phyloP scores from a whole-genome alignment of 2,797 vertebrate species.

The Myotis daubentonii region DNA sequence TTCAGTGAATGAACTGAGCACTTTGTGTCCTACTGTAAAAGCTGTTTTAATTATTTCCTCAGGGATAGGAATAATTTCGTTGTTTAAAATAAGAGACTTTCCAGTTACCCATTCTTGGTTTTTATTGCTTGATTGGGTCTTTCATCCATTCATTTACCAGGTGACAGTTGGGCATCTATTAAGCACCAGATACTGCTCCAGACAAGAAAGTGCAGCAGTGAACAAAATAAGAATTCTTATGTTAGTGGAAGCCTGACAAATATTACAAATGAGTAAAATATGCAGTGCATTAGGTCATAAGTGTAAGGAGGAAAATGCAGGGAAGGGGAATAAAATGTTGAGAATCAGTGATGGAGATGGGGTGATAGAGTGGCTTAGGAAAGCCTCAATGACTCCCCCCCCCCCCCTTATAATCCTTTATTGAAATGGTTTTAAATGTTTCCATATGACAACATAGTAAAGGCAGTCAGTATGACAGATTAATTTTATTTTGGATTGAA shows the following conservation, averaged over 20 bases:
- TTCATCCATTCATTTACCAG: constrained; percentile 20
- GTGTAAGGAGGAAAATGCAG: not conserved
- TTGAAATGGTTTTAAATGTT: constrained; percentile 52
- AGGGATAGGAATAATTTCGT: not conserved
- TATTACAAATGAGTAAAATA: not conserved
- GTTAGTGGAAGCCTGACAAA: not conserved
- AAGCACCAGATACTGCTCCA: not conserved
- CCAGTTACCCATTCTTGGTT: not conserved
- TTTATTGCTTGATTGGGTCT: constrained; percentile 5
- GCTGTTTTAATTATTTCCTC: not conserved
- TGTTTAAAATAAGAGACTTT: constrained; percentile 34
- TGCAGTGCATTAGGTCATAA: not conserved
- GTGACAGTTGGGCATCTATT: not conserved
- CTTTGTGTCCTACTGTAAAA: not conserved
- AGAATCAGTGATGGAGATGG: not conserved
- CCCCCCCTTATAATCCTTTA: constrained; percentile 60
- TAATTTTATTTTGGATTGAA: constrained; percentile 27
- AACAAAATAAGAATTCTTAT: not conserved
- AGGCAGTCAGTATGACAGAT: not conserved
- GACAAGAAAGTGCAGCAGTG: not conserved
- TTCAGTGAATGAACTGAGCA: not conserved
- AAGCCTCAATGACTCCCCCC: not conserved
- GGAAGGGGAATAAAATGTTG: not conserved
- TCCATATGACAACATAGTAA: constrained; percentile 11
- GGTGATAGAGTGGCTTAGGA: not conserved